Conservation (phyloP, 2,113 vertebrate species). For the Sylvia atricapilla region DNA sequence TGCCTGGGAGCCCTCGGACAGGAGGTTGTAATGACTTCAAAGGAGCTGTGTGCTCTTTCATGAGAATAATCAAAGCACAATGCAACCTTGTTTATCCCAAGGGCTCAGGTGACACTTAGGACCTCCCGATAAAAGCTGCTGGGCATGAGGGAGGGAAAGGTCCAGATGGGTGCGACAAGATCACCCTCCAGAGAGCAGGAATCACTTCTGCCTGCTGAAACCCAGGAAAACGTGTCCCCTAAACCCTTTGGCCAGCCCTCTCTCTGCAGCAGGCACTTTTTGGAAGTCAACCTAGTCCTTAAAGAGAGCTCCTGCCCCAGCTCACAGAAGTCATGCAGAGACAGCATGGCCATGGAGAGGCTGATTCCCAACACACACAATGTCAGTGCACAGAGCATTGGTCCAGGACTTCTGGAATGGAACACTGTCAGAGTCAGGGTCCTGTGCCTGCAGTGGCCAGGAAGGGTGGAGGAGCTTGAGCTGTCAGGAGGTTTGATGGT, state of each 20-base stretch:
- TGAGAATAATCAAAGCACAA: slow-evolving; percentile 32
- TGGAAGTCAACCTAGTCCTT: neutral
- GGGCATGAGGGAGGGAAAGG: neutral
- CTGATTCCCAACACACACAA: neutral
- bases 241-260: neutral
- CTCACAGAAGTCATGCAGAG: neutral
- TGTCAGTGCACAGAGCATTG: accelerated
- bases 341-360: accelerated
- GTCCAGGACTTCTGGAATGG: neutral
- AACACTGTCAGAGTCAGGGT: neutral
- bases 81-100: slow-evolving; percentile 35
- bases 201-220: neutral
- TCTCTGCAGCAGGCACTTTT: neutral
- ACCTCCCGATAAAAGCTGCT: slow-evolving; percentile 5
- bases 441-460: neutral
- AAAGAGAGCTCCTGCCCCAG: neutral
- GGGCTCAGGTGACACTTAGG: slow-evolving; percentile 47
- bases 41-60: slow-evolving; percentile 32
- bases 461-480: neutral
- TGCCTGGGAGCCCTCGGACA: neutral
- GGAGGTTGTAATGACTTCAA: slow-evolving; percentile 33
- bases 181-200: neutral
- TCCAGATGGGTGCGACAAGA: neutral
- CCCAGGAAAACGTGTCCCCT: neutral
- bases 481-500: neutral